A percentile compares a stretch with the other conserved stretches of the same genome.
Conservation (phyloP, 1,140 invertebrate species). For the Drosophila nannoptera region DNA sequence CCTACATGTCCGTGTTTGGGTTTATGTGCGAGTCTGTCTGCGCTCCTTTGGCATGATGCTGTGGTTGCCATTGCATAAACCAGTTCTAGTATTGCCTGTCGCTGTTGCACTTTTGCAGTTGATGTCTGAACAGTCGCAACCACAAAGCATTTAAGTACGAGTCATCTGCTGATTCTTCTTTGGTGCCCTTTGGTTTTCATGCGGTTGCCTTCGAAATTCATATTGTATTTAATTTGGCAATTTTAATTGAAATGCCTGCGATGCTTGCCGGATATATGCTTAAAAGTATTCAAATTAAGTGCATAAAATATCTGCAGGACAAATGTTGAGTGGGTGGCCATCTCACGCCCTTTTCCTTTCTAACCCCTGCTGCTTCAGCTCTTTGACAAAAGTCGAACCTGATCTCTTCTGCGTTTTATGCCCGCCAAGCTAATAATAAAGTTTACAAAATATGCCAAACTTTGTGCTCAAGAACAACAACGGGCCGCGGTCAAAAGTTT, state of each 20-base stretch:
- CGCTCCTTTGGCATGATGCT: slow-evolving; percentile 18
- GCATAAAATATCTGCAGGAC: slow-evolving; percentile 18
- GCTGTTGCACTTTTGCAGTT: slow-evolving; percentile 21
- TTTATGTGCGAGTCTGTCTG: background rate
- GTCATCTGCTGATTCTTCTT: slow-evolving; percentile 12
- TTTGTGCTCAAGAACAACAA: slow-evolving; percentile 56
- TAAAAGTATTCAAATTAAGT: slow-evolving; percentile 70
- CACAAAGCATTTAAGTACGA: slow-evolving; percentile 69
- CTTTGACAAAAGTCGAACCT: background rate
- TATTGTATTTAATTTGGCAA: slow-evolving; percentile 30
- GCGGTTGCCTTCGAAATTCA: slow-evolving; percentile 42
- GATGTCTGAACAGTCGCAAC: slow-evolving; percentile 28
- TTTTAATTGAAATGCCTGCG: slow-evolving; percentile 69
- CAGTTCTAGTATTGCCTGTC: slow-evolving; percentile 53
- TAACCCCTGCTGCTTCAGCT: slow-evolving; percentile 13
- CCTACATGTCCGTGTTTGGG: background rate
- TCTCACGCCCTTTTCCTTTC: background rate
- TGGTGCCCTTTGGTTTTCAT: slow-evolving; percentile 24
- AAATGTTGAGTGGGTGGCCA: background rate
- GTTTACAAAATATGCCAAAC: slow-evolving; percentile 77
- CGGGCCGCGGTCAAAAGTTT: slow-evolving; percentile 50
- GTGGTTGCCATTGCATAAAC: slow-evolving; percentile 57
- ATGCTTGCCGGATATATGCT: slow-evolving; percentile 17
- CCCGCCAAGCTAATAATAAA: slow-evolving; percentile 73
- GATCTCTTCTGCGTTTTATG: slow-evolving; percentile 8